These are phyloP conservation scores for Helostoma temminkii DNA, from an alignment of 2,797 vertebrate species.

Conservation along the genomic window DNA sequence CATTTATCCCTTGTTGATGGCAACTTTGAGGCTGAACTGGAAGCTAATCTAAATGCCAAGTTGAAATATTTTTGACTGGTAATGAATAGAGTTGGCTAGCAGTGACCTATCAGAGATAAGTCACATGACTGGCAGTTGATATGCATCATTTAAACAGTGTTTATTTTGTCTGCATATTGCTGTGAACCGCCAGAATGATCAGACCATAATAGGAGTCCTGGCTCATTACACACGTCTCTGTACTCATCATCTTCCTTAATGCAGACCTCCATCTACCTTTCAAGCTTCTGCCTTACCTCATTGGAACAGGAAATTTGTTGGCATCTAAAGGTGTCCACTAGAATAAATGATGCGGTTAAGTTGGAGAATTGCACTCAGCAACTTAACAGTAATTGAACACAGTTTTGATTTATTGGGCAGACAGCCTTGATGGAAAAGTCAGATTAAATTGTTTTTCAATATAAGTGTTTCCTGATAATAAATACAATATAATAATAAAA, in stretches of 20 bases:
- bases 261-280: constrained; percentile 26
- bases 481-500: constrained; percentile 7
- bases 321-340: background rate
- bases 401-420: constrained; percentile 42
- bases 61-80: constrained; percentile 22
- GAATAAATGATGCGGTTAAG: constrained; percentile 30
- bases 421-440: constrained; percentile 30
- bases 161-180: constrained; percentile 14
- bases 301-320: constrained; percentile 30
- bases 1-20: background rate
- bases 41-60: constrained; percentile 4
- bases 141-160: constrained; percentile 20
- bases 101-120: constrained; percentile 3
- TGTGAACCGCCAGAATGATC: constrained; percentile 4
- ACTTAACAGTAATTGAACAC: constrained; percentile 40
- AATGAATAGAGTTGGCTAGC: background rate
- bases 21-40: constrained; percentile 2
- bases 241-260: constrained; percentile 38
- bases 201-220: constrained; percentile 27
- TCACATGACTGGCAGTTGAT: background rate
- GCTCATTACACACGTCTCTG: constrained; percentile 33
- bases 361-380: constrained; percentile 50
- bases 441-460: background rate
- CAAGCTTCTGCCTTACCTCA: constrained; percentile 37
- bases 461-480: constrained; percentile 6